phyloP scores from a whole-genome alignment of 2,888 invertebrate species.

The Onchidella celtica region DNA sequence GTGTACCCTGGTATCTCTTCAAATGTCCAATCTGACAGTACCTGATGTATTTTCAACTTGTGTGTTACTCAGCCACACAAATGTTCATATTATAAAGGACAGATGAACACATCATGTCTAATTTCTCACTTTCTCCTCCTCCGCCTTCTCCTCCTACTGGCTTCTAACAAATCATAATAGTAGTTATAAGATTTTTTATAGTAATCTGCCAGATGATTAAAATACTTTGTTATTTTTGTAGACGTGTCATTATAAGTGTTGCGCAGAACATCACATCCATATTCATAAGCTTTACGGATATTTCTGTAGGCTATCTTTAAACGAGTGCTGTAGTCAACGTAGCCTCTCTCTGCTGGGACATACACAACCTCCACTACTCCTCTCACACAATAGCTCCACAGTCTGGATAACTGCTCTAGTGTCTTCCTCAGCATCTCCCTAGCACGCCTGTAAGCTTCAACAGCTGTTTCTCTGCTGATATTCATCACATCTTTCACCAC shows the following conservation, averaged over 20 bases:
- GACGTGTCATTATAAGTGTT: conserved; percentile 26
- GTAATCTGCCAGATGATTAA: conserved; percentile 5
- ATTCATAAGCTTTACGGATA: conserved; percentile 55
- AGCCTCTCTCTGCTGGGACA: conserved; percentile 45
- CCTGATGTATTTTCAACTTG: no score
- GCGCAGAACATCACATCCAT: conserved; percentile 40
- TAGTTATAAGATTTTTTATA: conserved; percentile 28
- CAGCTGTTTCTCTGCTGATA: conserved; percentile 46
- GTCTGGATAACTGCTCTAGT: conserved; percentile 50
- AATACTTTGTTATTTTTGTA: conserved; percentile 2
- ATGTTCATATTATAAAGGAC: no score
- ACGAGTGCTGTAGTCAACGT: conserved; percentile 40
- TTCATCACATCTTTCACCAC: conserved; percentile 45
- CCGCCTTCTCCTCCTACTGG: conserved; percentile 1
- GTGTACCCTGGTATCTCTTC: no score
- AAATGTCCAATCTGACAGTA: no score
- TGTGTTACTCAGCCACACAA: no score
- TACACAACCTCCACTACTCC: conserved; percentile 51
- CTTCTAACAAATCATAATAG: conserved; percentile 35
- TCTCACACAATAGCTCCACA: conserved; percentile 51
- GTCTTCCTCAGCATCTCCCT: conserved; percentile 48
- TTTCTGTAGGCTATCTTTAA: conserved; percentile 52
- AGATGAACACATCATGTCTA: no score
- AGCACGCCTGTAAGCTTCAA: conserved; percentile 39
- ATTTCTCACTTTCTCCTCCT: no score